Base-by-base conservation (phyloP, 2,113 vertebrate species). In the Gallinago jamesoni region DNA sequence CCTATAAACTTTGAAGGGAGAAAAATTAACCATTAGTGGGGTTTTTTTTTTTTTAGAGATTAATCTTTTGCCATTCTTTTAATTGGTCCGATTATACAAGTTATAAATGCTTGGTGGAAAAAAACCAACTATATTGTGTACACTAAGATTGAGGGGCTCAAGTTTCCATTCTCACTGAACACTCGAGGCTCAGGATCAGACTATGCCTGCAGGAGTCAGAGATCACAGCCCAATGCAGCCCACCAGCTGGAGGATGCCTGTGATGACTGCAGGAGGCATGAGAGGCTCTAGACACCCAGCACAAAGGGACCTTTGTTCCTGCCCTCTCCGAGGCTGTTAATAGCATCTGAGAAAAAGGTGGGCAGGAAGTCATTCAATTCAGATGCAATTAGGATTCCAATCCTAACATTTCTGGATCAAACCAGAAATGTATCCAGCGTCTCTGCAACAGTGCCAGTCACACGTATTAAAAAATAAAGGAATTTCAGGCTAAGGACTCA, bases 311-410 rank as follows among this genome's bases (percentile, higher is more conserved):
- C 13, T 11, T 52, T 97, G 87, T 82, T 87, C 82, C 64, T 12
- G 18, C 31, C 9, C 68, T 52, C 76, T 70, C 43, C 47, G 50
- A 63, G 55, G 22, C 17, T 47, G 39, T 23, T 68, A 79, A 20
- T 1, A 77, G 41, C 56, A 60, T 39, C 64, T 84, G 87, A 91
- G 69, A 72, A 94, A 68, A 68, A 96, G 91, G 93, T 95, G 84
- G 91, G 77, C 80, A 95, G 74, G 73, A 93, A 94, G 66, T 73
- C 7, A 66, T 66, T 84, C 57, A 28, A 77, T 83, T 91, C 81
- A 90, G 57, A 94, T 39, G 75, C 59, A 53, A 76, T 87, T 87
- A 79, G 53, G 4, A 47, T 41, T 83, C 31, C 77, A 87, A 52
- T 8, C 17, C 43, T 60, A 84, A 48, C 27, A 30, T 39, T 94